Base-by-base conservation (phyloP, 2,113 vertebrate genomes). In the Trochalopteron elliotii region DNA sequence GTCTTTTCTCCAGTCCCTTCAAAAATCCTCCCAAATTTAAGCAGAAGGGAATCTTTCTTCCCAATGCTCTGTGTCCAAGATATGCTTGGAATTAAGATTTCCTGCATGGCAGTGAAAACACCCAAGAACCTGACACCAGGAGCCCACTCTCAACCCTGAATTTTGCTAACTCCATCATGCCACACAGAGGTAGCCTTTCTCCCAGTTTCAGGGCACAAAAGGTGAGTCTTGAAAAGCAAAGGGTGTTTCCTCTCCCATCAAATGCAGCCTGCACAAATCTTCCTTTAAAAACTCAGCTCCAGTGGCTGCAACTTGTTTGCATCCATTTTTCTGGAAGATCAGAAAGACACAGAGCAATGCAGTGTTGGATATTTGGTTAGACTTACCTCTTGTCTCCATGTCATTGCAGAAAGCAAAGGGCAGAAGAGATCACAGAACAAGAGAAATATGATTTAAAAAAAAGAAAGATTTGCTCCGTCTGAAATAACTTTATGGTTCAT, bases 171-270 rank as follows among this genome's bases (percentile, higher is more conserved):
- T 79, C 79, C 16, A 28, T 67, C 71, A 8, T 53, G 47, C 85
- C 93, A 87, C 96, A 92, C 39, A 95, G 91, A 96, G 83, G 89
- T 80, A 95, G 78, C 82, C 75, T 92, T 92, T 85, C 78, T 63
- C 59, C 44, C 94, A 49, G 28, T 15, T 47, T 30, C n/a, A 40
- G 50, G 63, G 68, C 11, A 71, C 23, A 50, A 75, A 65, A 65
- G 79, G 23, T 20, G n/a, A 61, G 16, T 25, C 30, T 80, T 65
- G 33, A 57, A 63, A 80, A 70, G 13, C 28, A 90, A 55, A 60
- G 28, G 23, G 35, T 49, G 25, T 27, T 83, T 71, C 45, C 22
- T 69, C 10, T 72, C 19, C 57, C 37, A 5, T 0, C 0, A 61
- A 61, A 50, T 7, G 2, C 39, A 89, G 12, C 39, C 28, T 28